Percentiles rank a stretch among this genome's conserved stretches.
phyloP scores from a whole-genome alignment of 2,797 vertebrate genomes.

The Poecilia velifera region DNA sequence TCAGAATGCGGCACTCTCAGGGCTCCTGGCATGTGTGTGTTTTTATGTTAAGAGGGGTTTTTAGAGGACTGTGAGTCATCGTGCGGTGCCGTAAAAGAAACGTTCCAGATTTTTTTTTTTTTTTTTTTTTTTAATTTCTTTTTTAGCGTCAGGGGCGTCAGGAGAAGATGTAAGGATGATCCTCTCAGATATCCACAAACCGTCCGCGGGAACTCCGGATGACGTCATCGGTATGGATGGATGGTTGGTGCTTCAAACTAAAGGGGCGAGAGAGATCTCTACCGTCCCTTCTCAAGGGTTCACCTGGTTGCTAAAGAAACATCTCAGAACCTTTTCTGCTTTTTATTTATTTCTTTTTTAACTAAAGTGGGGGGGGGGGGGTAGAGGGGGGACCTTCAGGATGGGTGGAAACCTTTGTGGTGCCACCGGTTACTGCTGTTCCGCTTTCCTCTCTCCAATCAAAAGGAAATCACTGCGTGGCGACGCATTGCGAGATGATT shows the following conservation, averaged over 20 bases:
- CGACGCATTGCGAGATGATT: constrained; percentile 60
- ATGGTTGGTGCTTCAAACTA: constrained; percentile 55
- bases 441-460: constrained; percentile 42
- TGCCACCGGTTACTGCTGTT: constrained; percentile 38
- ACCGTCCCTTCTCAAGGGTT: constrained; percentile 53
- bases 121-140: neutral
- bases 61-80: constrained; percentile 49
- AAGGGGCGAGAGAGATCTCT: constrained; percentile 36
- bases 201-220: constrained; percentile 42
- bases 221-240: constrained; percentile 65
- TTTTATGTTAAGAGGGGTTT: constrained; percentile 63
- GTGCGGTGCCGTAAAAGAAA: constrained; percentile 14
- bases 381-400: constrained; percentile 29
- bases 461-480: constrained; percentile 37
- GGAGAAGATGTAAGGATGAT: constrained; percentile 1
- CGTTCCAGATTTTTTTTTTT: neutral
- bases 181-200: constrained; percentile 57
- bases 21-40: constrained; percentile 53
- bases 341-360: too few species aligned
- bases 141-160: neutral
- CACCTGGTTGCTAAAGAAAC: constrained; percentile 49
- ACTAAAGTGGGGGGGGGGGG: too few species aligned
- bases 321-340: constrained; percentile 49
- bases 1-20: constrained; percentile 74
- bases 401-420: constrained; percentile 56